A percentile compares a stretch with the other conserved stretches of the same genome.
phyloP scores from a whole-genome alignment of 2,797 vertebrate species.

The Siniperca scherzeri region DNA sequence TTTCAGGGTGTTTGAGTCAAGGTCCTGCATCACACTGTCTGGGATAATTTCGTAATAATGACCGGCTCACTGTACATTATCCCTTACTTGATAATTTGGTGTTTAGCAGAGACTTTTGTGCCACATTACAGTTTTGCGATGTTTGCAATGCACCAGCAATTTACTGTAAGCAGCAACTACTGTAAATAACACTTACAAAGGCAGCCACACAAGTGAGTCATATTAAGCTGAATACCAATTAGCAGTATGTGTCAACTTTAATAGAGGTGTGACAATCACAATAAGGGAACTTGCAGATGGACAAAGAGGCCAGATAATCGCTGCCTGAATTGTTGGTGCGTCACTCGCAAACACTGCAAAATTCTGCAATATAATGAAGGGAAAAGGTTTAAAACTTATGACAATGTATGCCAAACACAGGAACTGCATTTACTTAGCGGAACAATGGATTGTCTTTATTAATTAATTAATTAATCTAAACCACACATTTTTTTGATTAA shows the following conservation, averaged over 20 bases:
- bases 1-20: no score
- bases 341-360: background rate
- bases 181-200: conserved; percentile 7
- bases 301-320: conserved; percentile 23
- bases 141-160: conserved; percentile 2
- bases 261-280: conserved; percentile 33
- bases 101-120: background rate
- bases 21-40: no score
- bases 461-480: background rate
- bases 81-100: background rate
- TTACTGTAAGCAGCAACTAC: conserved; percentile 10
- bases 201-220: conserved; percentile 35
- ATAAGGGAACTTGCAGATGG: conserved; percentile 5
- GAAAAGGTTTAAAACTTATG: background rate
- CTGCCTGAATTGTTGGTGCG: background rate
- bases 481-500: background rate
- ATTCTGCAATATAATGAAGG: background rate
- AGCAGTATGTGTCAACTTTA: conserved; percentile 27
- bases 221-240: conserved; percentile 44
- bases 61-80: no score
- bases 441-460: background rate
- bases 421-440: background rate
- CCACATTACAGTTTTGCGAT: background rate
- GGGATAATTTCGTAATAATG: background rate
- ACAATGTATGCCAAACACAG: background rate